phyloP scores from a whole-genome alignment of 2,113 vertebrate genomes.

The Nymphicus hollandicus region DNA sequence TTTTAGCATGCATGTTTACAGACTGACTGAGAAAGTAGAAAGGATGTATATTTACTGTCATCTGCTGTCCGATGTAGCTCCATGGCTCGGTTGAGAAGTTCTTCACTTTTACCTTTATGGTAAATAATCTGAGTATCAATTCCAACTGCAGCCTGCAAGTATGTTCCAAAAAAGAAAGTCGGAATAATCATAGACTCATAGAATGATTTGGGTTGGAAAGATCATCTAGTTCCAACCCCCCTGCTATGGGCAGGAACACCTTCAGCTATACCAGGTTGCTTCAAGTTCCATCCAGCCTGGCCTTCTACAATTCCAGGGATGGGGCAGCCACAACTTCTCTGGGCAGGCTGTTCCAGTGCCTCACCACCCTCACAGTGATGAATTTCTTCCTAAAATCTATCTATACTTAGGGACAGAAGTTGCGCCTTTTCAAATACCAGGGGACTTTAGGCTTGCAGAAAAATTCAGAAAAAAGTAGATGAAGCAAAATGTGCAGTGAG shows the following conservation, averaged over 20 bases:
- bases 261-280: background rate
- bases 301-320: background rate
- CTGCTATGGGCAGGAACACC: background rate
- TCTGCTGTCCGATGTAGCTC: constrained; percentile 74
- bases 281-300: background rate
- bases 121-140: constrained; percentile 82
- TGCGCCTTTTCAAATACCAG: background rate
- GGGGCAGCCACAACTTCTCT: background rate
- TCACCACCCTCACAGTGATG: background rate
- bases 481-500: background rate
- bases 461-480: background rate
- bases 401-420: background rate
- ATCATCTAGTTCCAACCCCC: background rate
- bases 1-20: background rate
- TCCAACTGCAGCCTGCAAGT: constrained; percentile 78
- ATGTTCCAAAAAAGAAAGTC: constrained; percentile 26
- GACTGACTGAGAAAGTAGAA: background rate
- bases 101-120: constrained; percentile 80
- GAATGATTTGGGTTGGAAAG: background rate
- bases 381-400: background rate
- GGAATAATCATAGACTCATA: background rate
- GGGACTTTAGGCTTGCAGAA: background rate
- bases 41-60: constrained; percentile 68
- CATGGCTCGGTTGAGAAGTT: constrained; percentile 79
- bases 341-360: background rate